These are phyloP conservation scores for Anniella stebbinsi DNA, from an alignment of 2,797 vertebrate species.

Conservation along the genomic window DNA sequence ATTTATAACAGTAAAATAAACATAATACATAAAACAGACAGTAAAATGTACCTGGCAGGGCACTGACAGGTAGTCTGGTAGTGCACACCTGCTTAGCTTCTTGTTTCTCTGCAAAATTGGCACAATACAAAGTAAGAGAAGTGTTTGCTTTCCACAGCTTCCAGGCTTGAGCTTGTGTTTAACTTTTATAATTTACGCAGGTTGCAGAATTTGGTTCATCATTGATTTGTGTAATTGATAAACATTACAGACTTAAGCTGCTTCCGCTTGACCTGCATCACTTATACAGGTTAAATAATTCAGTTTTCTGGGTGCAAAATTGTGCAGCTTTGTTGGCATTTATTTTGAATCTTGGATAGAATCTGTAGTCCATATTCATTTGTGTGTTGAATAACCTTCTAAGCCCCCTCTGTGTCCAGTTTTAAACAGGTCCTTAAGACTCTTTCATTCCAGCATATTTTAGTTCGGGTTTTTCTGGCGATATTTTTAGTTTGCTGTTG, in stretches of 20 bases:
- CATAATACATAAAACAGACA: no score
- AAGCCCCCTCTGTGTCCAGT: not conserved
- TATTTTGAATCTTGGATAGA: not conserved
- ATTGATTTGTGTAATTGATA: not conserved
- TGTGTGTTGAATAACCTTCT: not conserved
- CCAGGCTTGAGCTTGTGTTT: not conserved
- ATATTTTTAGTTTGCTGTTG: not conserved
- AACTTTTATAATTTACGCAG: not conserved
- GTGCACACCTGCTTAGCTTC: not conserved
- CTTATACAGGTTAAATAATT: no score
- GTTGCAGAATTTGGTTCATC: not conserved
- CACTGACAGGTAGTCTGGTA: not conserved
- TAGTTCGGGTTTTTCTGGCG: not conserved
- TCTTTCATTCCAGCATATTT: not conserved
- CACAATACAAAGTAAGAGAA: not conserved
- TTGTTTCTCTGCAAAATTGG: not conserved
- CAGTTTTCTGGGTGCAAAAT: not conserved
- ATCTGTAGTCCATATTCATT: not conserved
- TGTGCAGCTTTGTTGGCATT: not conserved
- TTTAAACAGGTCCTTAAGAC: not conserved
- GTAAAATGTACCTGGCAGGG: no score
- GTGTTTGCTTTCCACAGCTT: no score
- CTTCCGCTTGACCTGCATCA: no score
- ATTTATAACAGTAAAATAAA: no score
- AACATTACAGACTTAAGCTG: not conserved